These are phyloP conservation scores for Drosophila falleni DNA, from an alignment of 2,888 invertebrate species.

Conservation along the genomic window DNA sequence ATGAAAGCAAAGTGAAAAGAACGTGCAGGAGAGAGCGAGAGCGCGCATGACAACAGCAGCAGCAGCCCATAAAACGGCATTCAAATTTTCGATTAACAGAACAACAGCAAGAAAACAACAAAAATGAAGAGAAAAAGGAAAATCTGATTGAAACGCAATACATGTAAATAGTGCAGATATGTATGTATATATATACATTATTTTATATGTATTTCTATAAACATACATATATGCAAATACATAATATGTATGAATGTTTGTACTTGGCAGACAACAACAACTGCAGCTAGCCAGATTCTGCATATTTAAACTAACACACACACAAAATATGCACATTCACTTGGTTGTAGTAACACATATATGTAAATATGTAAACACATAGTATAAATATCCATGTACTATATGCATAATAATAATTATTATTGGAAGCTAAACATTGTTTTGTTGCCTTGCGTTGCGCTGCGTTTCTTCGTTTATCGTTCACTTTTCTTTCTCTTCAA, in stretches of 20 bases:
- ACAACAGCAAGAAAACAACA: constrained; percentile 34
- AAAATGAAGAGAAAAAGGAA: constrained; percentile 12
- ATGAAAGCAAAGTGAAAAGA: constrained; percentile 30
- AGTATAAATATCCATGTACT: constrained; percentile 12
- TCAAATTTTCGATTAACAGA: constrained; percentile 51
- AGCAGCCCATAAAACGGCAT: constrained; percentile 42
- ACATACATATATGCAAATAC: constrained; percentile 2
- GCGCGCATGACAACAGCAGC: constrained; percentile 64
- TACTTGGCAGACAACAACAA: constrained; percentile 59
- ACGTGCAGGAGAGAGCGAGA: constrained; percentile 33
- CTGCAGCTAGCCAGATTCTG: constrained; percentile 48
- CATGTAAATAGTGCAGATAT: constrained; percentile 14
- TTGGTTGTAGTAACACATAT: constrained; percentile 1
- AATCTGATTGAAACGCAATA: constrained; percentile 35
- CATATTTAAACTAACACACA: constrained; percentile 35
- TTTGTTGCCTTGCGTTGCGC: constrained; percentile 17
- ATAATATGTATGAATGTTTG: constrained; percentile 4
- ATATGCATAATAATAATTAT: constrained; percentile 11
- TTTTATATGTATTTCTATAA: not conserved
- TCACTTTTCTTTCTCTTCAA: constrained; percentile 24
- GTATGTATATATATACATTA: not conserved
- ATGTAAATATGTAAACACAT: not conserved
- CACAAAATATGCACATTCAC: constrained; percentile 22
- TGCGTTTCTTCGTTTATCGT: constrained; percentile 16
- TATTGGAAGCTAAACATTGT: constrained; percentile 41